Percentiles rank a stretch among this genome's conserved stretches.
Conservation (phyloP, 1,140 invertebrate species). For the Drosophila ficusphila region DNA sequence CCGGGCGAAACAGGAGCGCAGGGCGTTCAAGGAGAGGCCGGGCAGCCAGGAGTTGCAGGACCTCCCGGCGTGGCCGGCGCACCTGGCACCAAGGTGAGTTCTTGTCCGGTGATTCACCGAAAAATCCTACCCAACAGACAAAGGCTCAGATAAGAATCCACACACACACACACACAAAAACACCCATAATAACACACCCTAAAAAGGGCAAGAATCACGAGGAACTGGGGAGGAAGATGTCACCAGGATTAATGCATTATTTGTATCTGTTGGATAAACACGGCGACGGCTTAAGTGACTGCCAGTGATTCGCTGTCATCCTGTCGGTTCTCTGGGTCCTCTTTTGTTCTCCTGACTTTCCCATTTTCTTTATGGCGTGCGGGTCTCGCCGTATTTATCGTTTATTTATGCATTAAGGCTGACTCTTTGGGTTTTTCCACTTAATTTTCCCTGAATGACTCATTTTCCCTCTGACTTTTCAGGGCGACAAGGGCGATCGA, state of each 20-base stretch:
- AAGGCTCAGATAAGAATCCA: constrained; percentile 10
- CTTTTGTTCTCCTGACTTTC: constrained; percentile 56
- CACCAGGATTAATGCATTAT: constrained; percentile 80
- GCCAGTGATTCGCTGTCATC: constrained; percentile 52
- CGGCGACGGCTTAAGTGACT: constrained; percentile 74
- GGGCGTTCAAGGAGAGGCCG: constrained; percentile 84
- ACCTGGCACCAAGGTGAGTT: constrained; percentile 89
- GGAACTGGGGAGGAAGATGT: constrained; percentile 57
- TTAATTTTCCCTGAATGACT: constrained; percentile 71
- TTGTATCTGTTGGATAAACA: constrained; percentile 81
- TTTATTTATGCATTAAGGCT: constrained; percentile 76
- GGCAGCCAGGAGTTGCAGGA: constrained; percentile 88
- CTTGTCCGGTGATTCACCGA: constrained; percentile 30
- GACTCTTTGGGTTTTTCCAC: constrained; percentile 43
- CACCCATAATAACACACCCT: neutral
- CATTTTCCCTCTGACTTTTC: constrained; percentile 56
- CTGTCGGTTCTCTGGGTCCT: constrained; percentile 21
- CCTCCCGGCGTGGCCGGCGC: constrained; percentile 89
- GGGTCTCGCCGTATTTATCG: constrained; percentile 68
- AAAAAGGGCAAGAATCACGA: constrained; percentile 5
- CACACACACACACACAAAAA: neutral
- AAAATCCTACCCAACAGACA: constrained; percentile 21
- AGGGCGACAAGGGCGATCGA: constrained; percentile 96
- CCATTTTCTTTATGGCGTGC: constrained; percentile 55
- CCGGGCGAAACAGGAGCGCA: constrained; percentile 85